These are phyloP conservation scores for Episyrphus balteatus DNA, from an alignment of 1,140 invertebrate genomes.

Conservation along the genomic window DNA sequence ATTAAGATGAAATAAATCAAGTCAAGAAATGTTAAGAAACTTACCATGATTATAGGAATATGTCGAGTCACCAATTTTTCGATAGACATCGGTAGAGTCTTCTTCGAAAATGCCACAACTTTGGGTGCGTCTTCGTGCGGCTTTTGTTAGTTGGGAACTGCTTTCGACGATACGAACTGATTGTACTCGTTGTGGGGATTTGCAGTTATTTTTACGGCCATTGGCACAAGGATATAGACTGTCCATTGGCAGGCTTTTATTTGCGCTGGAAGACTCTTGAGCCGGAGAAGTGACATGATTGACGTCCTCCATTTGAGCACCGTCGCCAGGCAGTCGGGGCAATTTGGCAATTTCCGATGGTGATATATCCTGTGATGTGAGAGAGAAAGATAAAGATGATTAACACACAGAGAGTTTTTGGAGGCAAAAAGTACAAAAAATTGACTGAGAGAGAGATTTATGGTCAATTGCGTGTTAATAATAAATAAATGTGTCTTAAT, in stretches of 20 bases:
- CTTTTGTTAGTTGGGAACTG: slow-evolving; percentile 15
- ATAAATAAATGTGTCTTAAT: neutral
- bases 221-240: neutral
- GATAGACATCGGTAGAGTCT: no score
- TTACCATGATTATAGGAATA: neutral
- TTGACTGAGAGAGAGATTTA: no score
- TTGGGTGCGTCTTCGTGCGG: slow-evolving; percentile 30
- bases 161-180: slow-evolving; percentile 31
- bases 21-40: neutral
- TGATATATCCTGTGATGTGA: neutral
- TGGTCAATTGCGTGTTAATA: neutral
- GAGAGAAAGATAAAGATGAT: neutral
- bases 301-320: slow-evolving; percentile 33
- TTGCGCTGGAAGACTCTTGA: neutral
- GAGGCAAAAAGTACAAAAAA: no score
- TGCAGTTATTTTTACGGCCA: slow-evolving; percentile 3
- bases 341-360: slow-evolving; percentile 32
- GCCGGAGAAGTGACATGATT: neutral
- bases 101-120: slow-evolving; percentile 31
- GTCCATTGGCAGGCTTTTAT: neutral
- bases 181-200: slow-evolving; percentile 29
- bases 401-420: neutral
- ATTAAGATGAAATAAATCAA: neutral
- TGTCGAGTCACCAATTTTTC: no score
- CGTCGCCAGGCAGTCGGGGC: slow-evolving; percentile 41